These are phyloP conservation scores for Nesogale talazaci DNA, from an alignment of 2,113 vertebrate genomes.

Conservation along the genomic window DNA sequence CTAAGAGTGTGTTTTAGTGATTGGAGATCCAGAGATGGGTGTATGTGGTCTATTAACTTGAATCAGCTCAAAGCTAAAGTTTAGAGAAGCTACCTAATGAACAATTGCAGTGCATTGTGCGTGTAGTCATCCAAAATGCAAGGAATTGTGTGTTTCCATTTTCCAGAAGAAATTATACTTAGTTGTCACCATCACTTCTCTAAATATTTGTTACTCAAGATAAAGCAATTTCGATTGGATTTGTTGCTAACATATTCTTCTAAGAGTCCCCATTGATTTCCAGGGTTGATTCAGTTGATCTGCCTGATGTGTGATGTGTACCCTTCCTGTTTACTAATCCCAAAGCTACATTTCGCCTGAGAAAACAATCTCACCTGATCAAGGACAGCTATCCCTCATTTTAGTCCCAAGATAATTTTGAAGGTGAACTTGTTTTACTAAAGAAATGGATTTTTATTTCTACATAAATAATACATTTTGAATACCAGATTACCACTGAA, in stretches of 20 bases:
- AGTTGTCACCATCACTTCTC: neutral
- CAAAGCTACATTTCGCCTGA: neutral
- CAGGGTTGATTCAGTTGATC: neutral
- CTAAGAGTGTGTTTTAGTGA: neutral
- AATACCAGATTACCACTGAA: neutral
- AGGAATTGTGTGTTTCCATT: neutral
- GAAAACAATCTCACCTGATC: neutral
- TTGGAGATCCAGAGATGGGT: neutral
- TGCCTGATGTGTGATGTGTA: neutral
- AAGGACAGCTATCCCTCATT: neutral
- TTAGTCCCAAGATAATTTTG: neutral
- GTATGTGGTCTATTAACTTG: neutral
- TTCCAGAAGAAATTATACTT: neutral
- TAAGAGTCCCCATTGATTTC: neutral
- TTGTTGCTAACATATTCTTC: neutral
- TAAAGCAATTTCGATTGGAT: neutral
- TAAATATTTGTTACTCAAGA: neutral
- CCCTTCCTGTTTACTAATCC: neutral
- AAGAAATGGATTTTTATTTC: neutral
- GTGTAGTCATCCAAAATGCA: neutral
- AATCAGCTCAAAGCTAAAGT: neutral
- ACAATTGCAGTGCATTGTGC: neutral
- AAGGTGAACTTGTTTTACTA: constrained; percentile 18
- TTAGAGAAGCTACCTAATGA: neutral
- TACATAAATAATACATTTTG: neutral